Percentiles rank a stretch among this genome's conserved stretches.
phyloP scores from a whole-genome alignment of 2,888 invertebrate species.

The Xestia c-nigrum region DNA sequence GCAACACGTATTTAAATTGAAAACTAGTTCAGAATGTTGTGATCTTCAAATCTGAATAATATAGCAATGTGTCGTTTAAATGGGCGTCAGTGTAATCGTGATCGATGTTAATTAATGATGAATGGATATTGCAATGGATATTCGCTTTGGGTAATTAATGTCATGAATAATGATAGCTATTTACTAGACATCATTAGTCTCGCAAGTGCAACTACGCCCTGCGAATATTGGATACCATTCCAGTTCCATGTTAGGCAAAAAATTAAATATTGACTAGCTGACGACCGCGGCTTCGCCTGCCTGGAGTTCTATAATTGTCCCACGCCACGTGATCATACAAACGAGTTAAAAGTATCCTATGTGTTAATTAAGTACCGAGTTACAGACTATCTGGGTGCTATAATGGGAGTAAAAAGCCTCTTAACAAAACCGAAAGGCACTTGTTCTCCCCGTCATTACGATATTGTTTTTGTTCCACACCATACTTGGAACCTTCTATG shows the following conservation, averaged over 20 bases:
- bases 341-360: too few relatives aligned
- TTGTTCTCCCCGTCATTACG: too few relatives aligned
- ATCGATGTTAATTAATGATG: conserved; percentile 54
- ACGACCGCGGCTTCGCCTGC: too few relatives aligned
- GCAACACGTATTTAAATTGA: conserved; percentile 45
- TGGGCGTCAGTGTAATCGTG: conserved; percentile 27
- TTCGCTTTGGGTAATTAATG: conserved; percentile 45
- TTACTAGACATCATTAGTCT: conserved; percentile 21
- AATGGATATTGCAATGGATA: conserved; percentile 39
- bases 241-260: not conserved
- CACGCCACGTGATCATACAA: too few relatives aligned
- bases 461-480: too few relatives aligned
- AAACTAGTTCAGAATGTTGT: conserved; percentile 22
- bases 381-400: too few relatives aligned
- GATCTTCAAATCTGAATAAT: conserved; percentile 27
- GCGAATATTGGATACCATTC: not conserved
- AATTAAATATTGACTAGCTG: not conserved
- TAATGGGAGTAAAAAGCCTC: too few relatives aligned
- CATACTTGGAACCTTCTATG: too few relatives aligned
- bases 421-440: too few relatives aligned
- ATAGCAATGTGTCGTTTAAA: conserved; percentile 23
- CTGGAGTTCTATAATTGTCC: too few relatives aligned
- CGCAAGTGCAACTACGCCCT: not conserved
- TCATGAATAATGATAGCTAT: conserved; percentile 51
- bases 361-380: too few relatives aligned